phyloP scores from a whole-genome alignment of 1,140 invertebrate genomes.

The Drosophila funebris region DNA sequence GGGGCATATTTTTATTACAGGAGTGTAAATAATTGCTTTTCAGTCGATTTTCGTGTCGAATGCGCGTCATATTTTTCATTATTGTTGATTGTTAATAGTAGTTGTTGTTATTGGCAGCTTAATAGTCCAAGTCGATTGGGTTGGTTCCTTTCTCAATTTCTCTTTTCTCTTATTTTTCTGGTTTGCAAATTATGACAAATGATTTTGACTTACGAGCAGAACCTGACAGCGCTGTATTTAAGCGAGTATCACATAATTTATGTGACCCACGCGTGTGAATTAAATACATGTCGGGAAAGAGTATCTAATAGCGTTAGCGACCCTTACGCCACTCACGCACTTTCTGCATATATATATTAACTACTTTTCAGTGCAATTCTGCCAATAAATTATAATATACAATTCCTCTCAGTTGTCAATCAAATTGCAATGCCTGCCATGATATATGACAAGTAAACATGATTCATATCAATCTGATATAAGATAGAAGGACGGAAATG shows the following conservation, averaged over 20 bases:
- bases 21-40: slow-evolving; percentile 81
- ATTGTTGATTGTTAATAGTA: slow-evolving; percentile 17
- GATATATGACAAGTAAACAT: slow-evolving; percentile 19
- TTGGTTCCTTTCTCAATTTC: slow-evolving; percentile 25
- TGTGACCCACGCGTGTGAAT: slow-evolving; percentile 34
- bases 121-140: slow-evolving; percentile 45
- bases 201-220: slow-evolving; percentile 56
- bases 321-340: not conserved
- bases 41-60: slow-evolving; percentile 75
- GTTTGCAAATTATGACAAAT: slow-evolving; percentile 74
- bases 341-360: slow-evolving; percentile 20
- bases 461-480: slow-evolving; percentile 4
- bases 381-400: not conserved
- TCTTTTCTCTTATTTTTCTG: not conserved
- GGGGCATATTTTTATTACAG: slow-evolving; percentile 73
- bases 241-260: slow-evolving; percentile 50
- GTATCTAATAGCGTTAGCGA: not conserved
- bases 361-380: slow-evolving; percentile 7
- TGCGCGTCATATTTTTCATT: slow-evolving; percentile 38
- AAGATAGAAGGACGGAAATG: not conserved
- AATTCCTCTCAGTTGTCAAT: slow-evolving; percentile 8
- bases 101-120: slow-evolving; percentile 49
- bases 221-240: slow-evolving; percentile 51
- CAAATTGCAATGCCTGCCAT: slow-evolving; percentile 6
- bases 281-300: slow-evolving; percentile 7